These are phyloP conservation scores for Dorcus parallelipipedus DNA, from an alignment of 2,888 invertebrate genomes.

Conservation along the genomic window DNA sequence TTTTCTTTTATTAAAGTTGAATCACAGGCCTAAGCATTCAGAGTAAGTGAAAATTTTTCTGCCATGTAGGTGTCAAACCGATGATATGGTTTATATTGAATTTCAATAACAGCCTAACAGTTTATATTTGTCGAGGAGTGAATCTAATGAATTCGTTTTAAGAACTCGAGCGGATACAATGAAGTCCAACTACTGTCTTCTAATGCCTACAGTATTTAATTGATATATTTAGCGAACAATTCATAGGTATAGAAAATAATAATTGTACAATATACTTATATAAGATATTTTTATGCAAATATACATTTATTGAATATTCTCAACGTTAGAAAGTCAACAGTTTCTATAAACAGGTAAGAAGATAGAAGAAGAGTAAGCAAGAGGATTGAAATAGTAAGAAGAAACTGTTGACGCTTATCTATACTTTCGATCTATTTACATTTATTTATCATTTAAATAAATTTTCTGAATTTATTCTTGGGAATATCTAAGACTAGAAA, in stretches of 20 bases:
- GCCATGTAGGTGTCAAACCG: constrained; percentile 17
- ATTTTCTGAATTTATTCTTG: constrained; percentile 15
- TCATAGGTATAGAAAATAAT: constrained; percentile 22
- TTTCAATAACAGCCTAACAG: neutral
- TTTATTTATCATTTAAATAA: constrained; percentile 19
- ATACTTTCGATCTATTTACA: constrained; percentile 12
- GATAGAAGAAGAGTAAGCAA: neutral
- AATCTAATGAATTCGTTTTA: neutral
- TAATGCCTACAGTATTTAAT: constrained; percentile 15
- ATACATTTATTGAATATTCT: constrained; percentile 32
- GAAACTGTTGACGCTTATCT: neutral
- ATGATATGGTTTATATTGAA: neutral
- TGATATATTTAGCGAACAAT: constrained; percentile 18
- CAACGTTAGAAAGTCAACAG: constrained; percentile 29
- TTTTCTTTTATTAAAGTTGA: constrained; percentile 33
- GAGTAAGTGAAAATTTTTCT: constrained; percentile 21
- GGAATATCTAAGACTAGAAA: neutral
- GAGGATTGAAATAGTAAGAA: neutral
- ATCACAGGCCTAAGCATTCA: constrained; percentile 41
- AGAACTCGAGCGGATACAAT: constrained; percentile 23
- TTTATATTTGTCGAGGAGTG: neutral
- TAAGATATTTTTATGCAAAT: constrained; percentile 31
- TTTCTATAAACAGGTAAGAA: constrained; percentile 14
- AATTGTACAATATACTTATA: constrained; percentile 26
- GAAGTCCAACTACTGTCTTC: constrained; percentile 29